Evolutionary conservation across 2,113 vertebrate genomes (phyloP).

Genomic region (Capreolus pygargus): DNA sequence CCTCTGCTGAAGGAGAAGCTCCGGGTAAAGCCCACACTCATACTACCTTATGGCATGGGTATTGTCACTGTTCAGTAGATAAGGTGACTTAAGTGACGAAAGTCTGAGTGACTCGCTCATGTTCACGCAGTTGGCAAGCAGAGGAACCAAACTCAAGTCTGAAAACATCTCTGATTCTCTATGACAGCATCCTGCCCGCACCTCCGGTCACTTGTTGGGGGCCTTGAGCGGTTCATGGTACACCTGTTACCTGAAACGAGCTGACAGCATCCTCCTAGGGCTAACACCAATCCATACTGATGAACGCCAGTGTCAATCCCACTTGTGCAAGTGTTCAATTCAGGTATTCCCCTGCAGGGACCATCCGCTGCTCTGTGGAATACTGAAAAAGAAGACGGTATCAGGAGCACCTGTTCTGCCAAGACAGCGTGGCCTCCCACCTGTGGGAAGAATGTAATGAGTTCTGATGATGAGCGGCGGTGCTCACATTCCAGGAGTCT

Average conservation of each 20-base stretch:
- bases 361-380: not conserved
- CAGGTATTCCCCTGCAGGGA: not conserved
- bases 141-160: not conserved
- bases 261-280: not conserved
- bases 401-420: not conserved
- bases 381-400: not conserved
- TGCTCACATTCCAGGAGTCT: not conserved
- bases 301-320: not conserved
- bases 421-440: not conserved
- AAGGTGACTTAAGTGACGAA: not conserved
- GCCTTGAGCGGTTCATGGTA: not conserved
- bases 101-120: not conserved
- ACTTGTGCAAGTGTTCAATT: not conserved
- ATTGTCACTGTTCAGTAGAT: not conserved
- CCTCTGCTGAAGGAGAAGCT: not conserved
- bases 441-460: not conserved
- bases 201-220: not conserved
- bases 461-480: accelerated
- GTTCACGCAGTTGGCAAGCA: not conserved
- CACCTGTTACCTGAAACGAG: not conserved
- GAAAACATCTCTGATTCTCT: not conserved
- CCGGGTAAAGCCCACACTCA: not conserved
- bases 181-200: not conserved
- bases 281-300: not conserved
- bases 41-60: not conserved